Conservation (phyloP, 2,797 vertebrate genomes). For the Hyperoplus immaculatus region DNA sequence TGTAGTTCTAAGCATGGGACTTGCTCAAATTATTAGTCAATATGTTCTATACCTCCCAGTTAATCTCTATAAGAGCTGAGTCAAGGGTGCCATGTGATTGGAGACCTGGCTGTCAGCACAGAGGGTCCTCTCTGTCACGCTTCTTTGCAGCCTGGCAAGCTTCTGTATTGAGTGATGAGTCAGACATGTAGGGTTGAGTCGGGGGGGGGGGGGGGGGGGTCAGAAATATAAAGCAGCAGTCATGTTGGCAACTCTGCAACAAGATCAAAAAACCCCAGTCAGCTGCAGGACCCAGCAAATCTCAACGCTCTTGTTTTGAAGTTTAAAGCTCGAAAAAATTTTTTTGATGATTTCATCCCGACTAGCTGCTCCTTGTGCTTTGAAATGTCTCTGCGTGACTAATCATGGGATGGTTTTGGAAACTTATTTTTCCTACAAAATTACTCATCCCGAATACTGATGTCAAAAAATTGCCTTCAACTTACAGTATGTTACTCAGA, state of each 20-base stretch:
- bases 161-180: slow-evolving; percentile 57
- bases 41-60: slow-evolving; percentile 24
- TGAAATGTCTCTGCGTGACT: slow-evolving; percentile 45
- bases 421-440: slow-evolving; percentile 38
- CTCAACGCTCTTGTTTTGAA: slow-evolving; percentile 45
- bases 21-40: slow-evolving; percentile 20
- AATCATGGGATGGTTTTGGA: slow-evolving; percentile 43
- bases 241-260: slow-evolving; percentile 46
- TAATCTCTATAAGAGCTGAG: slow-evolving; percentile 52
- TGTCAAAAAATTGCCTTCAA: slow-evolving; percentile 2
- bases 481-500: background rate
- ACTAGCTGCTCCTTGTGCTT: slow-evolving; percentile 21
- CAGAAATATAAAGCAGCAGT: slow-evolving; percentile 50
- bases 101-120: slow-evolving; percentile 46
- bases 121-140: slow-evolving; percentile 49
- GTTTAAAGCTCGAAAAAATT: slow-evolving; percentile 14
- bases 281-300: slow-evolving; percentile 28
- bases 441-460: slow-evolving; percentile 15
- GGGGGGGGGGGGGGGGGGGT: slow-evolving; percentile 33
- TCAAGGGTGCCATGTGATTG: slow-evolving; percentile 47
- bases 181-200: slow-evolving; percentile 50
- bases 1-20: background rate
- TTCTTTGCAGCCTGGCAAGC: slow-evolving; percentile 47
- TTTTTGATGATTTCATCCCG: slow-evolving; percentile 54
- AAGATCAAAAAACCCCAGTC: slow-evolving; percentile 40